phyloP scores from a whole-genome alignment of 2,113 vertebrate species.

The Sylvietta virens region DNA sequence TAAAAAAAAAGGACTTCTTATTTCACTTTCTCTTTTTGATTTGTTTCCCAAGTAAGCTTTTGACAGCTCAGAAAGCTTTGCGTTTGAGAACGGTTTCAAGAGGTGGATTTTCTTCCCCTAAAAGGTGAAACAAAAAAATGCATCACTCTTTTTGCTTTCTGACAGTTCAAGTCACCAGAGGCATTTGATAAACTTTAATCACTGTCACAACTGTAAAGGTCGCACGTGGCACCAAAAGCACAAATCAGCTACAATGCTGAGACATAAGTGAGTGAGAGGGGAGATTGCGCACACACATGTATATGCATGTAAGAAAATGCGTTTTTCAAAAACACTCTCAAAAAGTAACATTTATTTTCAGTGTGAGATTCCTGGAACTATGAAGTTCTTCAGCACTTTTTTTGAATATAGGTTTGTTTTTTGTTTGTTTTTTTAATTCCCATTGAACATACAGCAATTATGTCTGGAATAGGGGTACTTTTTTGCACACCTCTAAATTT shows the following conservation, averaged over 20 bases:
- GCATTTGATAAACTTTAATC: constrained; percentile 68
- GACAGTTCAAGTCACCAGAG: constrained; percentile 61
- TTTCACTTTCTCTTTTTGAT: neutral
- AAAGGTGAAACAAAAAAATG: constrained; percentile 43
- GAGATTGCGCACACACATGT: fast-evolving
- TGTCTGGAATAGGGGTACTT: neutral
- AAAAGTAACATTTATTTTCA: neutral
- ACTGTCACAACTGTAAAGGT: constrained; percentile 60
- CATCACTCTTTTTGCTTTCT: constrained; percentile 53
- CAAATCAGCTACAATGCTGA: constrained; percentile 1
- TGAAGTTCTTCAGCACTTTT: neutral
- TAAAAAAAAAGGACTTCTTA: neutral
- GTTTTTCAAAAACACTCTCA: neutral
- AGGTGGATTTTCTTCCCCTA: neutral
- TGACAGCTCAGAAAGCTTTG: constrained; percentile 9
- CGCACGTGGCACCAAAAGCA: constrained; percentile 24
- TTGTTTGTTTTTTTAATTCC: neutral
- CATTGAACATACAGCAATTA: neutral
- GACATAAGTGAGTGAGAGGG: neutral
- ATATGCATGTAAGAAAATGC: neutral
- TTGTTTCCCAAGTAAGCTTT: constrained; percentile 34
- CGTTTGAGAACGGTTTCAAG: constrained; percentile 13
- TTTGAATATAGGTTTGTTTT: neutral
- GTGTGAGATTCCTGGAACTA: neutral
- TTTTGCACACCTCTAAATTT: neutral